A percentile compares a stretch with the other conserved stretches of the same genome.
These are phyloP conservation scores for Propithecus deckenii DNA, from an alignment of 2,797 vertebrate species.

Conservation along the genomic window DNA sequence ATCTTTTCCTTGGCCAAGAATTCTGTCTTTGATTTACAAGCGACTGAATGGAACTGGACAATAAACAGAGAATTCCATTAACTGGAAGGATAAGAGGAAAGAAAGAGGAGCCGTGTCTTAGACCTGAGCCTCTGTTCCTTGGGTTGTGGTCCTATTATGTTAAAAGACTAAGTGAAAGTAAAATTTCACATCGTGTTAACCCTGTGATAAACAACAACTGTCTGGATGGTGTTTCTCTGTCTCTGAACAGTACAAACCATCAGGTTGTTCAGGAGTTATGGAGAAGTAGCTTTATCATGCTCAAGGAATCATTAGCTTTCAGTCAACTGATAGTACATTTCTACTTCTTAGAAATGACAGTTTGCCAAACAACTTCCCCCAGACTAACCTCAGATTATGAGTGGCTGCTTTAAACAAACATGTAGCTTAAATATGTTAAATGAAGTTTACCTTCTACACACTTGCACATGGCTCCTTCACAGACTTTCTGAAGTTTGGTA, in stretches of 20 bases:
- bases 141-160: neutral
- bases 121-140: neutral
- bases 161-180: neutral
- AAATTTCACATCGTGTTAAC: neutral
- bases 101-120: neutral
- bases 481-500: constrained; percentile 88
- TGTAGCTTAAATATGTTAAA: neutral
- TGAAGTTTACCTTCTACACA: constrained; percentile 93
- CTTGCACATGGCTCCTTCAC: constrained; percentile 89
- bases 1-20: neutral
- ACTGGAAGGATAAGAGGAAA: neutral
- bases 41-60: neutral
- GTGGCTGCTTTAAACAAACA: neutral
- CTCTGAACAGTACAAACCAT: neutral
- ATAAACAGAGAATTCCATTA: neutral
- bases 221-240: neutral
- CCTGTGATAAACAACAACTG: neutral
- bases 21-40: neutral
- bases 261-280: neutral
- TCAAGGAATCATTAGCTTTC: neutral
- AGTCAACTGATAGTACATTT: neutral
- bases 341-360: neutral
- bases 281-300: neutral
- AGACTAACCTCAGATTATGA: neutral
- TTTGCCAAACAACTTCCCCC: neutral